phyloP scores from a whole-genome alignment of 2,113 vertebrate genomes.

The Xenus cinereus region DNA sequence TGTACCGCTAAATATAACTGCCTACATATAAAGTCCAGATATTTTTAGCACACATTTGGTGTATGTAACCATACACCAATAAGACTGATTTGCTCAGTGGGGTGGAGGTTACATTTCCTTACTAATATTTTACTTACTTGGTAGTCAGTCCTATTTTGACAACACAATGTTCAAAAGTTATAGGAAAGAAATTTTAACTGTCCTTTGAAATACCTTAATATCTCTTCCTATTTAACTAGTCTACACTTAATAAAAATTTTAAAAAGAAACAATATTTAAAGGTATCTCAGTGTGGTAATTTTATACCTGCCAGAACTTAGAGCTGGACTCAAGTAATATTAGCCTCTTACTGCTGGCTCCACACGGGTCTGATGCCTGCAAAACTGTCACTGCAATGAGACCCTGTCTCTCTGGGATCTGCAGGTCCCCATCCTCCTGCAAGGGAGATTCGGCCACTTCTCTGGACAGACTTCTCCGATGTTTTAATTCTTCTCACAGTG shows the following conservation, averaged over 20 bases:
- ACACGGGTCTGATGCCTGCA: neutral
- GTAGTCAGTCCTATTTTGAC: neutral
- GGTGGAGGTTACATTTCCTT: neutral
- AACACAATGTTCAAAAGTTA: neutral
- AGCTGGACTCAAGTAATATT: neutral
- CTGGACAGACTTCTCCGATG: neutral
- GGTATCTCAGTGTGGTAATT: neutral
- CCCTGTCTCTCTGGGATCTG: neutral
- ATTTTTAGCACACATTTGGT: neutral
- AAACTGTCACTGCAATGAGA: neutral
- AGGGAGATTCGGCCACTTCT: neutral
- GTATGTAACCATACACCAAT: neutral
- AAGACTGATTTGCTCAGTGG: neutral
- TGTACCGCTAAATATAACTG: neutral
- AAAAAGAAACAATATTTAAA: neutral
- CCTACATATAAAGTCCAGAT: neutral
- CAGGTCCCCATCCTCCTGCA: neutral
- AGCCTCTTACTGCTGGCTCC: neutral
- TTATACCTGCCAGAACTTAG: neutral
- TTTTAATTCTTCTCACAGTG: neutral
- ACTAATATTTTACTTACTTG: neutral
- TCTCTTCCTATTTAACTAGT: neutral
- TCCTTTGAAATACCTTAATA: neutral
- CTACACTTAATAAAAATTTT: neutral
- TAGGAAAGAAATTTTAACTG: neutral